Percentiles rank a stretch among this genome's conserved stretches.
Evolutionary conservation across 1,140 invertebrate species (phyloP).

Genomic region (Plodia interpunctella): DNA sequence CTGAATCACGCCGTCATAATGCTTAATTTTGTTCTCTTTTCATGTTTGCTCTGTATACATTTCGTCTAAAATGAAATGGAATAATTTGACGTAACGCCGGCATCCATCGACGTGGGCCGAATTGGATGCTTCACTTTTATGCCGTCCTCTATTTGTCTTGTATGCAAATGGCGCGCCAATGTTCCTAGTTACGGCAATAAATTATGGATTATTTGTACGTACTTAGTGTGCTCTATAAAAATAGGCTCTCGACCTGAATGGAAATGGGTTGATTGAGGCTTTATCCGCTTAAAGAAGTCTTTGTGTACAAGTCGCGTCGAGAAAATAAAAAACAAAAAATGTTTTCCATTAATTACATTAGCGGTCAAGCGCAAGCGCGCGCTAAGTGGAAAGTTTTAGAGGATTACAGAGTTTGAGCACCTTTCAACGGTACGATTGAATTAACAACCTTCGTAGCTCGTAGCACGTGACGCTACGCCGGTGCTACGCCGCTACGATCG

Average conservation of each 20-base stretch:
- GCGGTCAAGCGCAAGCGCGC: slow-evolving; percentile 36
- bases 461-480: slow-evolving; percentile 32
- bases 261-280: slow-evolving; percentile 21
- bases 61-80: slow-evolving; percentile 67
- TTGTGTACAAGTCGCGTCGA: neutral
- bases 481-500: slow-evolving; percentile 24
- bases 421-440: slow-evolving; percentile 36
- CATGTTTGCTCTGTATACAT: slow-evolving; percentile 72
- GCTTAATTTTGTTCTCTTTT: slow-evolving; percentile 71
- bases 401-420: slow-evolving; percentile 38
- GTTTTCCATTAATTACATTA: slow-evolving; percentile 11
- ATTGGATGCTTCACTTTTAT: slow-evolving; percentile 46
- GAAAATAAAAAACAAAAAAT: slow-evolving; percentile 5
- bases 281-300: slow-evolving; percentile 11
- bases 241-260: slow-evolving; percentile 24
- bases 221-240: slow-evolving; percentile 32
- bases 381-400: slow-evolving; percentile 52
- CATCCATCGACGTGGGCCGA: slow-evolving; percentile 41
- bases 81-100: slow-evolving; percentile 60
- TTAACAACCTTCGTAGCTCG: slow-evolving; percentile 42
- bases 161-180: slow-evolving; percentile 41
- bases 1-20: slow-evolving; percentile 35
- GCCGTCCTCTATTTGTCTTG: slow-evolving; percentile 32
- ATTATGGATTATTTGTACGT: slow-evolving; percentile 41
- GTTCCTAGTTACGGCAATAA: slow-evolving; percentile 37